Base-by-base conservation (phyloP, 1,140 invertebrate genomes). In the Drosophila lacertosa region DNA sequence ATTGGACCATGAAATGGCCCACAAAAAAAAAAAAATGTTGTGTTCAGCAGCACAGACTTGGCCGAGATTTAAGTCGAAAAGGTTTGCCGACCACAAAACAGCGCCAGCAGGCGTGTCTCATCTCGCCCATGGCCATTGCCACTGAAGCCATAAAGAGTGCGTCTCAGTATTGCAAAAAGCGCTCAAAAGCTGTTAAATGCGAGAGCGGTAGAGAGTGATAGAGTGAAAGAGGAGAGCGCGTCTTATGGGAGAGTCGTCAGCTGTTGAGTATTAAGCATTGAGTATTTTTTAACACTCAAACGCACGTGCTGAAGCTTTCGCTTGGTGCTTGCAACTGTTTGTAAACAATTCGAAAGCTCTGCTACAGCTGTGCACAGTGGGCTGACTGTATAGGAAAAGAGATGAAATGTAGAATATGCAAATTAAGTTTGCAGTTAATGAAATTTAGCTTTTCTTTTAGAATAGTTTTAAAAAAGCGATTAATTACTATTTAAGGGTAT, bases 311-410 rank as follows among this genome's bases (percentile, higher is more conserved):
- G 6, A 59, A 81, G 82, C 74, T 83, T 75, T 79, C 29, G 1
- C 67, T 54, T 20, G 11, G 32, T 13, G n/a, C n/a, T 32, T 18
- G 42, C 57, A 42, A 35, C 66, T 88, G 83, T 83, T 83, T 79
- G 79, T 76, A 89, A 89, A 84, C 84, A 89, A 89, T 48, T 26
- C 50, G 40, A 65, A 55, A 89, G 77, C 77, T 84, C 55, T 63
- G 0, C 11, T 10, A 50, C 42, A 82, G 64, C 63, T 72, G 63
- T 33, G 16, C 53, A 86, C 76, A 66, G 58, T 86, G 80, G 73
- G 24, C 1, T n/a, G 15, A 26, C 4, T 5, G 3, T 2, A 1
- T 4, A 2, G 0, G n/a, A 63, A 39, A 51, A 50, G n/a, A n/a
- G n/a, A n/a, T n/a, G n/a, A n/a, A n/a, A n/a, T n/a, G n/a, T n/a